Base-by-base conservation (phyloP, 1,140 invertebrate genomes). In the Drosophila novamexicana region DNA sequence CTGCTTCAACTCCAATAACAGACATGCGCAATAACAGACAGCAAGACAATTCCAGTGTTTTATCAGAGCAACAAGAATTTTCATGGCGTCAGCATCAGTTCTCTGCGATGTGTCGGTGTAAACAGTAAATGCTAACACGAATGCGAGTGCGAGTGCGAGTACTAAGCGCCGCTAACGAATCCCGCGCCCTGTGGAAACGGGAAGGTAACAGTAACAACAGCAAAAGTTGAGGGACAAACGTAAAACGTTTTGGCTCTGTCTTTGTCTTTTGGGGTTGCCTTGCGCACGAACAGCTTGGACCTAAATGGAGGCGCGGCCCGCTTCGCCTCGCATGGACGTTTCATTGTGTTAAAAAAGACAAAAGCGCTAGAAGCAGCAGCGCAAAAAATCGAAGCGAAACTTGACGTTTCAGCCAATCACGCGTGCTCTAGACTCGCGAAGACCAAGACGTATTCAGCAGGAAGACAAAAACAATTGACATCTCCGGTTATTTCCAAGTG, bases 361-460 rank as follows among this genome's bases (percentile, higher is more conserved):
- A 77, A 78, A 62, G 45, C 62, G 34, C 8, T 32, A 52, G 37
- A 36, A 39, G 39, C 29, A 34, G 56, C 57, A 67, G 54, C 18
- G n/a, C 29, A 50, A 59, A 58, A 22, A 65, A 61, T 47, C 12
- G 29, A 54, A 70, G 4, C 36, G 36, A 62, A 57, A 56, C 29
- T 34, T 42, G 10, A 47, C 40, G 50, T 47, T 53, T 63, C 54
- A 58, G 68, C 81, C 82, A 84, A 86, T 84, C 81, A 74, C 68
- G 67, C 56, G 58, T 79, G 34, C 66, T 54, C 16, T n/a, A 40
- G 54, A 66, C 8, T 49, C 62, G 56, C 56, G 18, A 62, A 56
- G 37, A 49, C n/a, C 32, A 71, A 58, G 44, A 50, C 44, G 36
- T 14, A 6, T n/a, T 58, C 40, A 18, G 36, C 59, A 62, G 29